Evolutionary conservation across 2,888 invertebrate species (phyloP), one percentile per base, ranked within the genome.

Genomic region (Latrodectus elegans): DNA sequence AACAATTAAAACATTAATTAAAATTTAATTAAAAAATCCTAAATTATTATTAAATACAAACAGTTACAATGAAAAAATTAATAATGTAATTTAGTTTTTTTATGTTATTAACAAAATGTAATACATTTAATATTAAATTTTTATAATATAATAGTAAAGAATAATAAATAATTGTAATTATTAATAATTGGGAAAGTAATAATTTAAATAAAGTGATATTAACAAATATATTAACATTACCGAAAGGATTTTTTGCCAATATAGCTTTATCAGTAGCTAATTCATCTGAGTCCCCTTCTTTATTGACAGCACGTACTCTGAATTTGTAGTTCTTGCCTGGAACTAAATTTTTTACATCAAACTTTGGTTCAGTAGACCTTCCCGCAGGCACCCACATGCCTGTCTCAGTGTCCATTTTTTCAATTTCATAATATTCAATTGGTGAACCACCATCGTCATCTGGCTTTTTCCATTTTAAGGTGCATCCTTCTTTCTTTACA

Each of bases 281-380:
- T 64, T 99, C 97, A 90, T 99, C 98, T 1, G 98, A 98, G 93
- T 98, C 97, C 70, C 99, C 99, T 93, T 99, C 98, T 92, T 97
- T 97, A 92, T 99, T 99, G 84, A 98, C 96, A 53, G 99, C 99
- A 90, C 96, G 96, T 0, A 99, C 99, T 89, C 99, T 95, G 94
- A 99, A 98, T 93, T 97, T 98, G 93, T 99, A 99, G 92, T 98
- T 97, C 93, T 98, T 97, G 93, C 99, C 96, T 60, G 97, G 96
- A 12, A 97, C 97, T 89, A 99, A 94, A 81, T 96, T 96, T 92
- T 96, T 95, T 92, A 99, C 96, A 88, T 96, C 95, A 92, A 97
- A 96, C 90, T 94, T 95, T 84, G 94, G 95, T 90, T 95, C 96
- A 90, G 95, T 94, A 12, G 97, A 95, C 8, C 97, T 97, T 75